Evolutionary conservation across 2,797 vertebrate species (phyloP).

Genomic region (Squalus acanthias): DNA sequence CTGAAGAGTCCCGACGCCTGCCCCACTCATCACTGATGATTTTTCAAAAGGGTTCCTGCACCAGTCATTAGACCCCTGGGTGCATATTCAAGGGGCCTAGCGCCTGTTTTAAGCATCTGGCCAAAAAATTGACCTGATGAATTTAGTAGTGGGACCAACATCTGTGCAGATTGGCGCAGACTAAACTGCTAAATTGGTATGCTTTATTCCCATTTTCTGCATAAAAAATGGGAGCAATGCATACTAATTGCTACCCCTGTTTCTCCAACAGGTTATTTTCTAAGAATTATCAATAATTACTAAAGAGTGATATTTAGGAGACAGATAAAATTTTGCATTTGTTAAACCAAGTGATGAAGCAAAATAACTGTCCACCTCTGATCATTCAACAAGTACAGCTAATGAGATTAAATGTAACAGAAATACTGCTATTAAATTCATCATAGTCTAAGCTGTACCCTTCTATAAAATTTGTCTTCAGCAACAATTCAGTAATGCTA

Average conservation of each 20-base stretch:
- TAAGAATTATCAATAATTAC: background rate
- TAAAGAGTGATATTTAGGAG: background rate
- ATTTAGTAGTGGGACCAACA: background rate
- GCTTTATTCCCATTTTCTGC: background rate
- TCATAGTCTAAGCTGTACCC: background rate
- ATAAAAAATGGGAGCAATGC: background rate
- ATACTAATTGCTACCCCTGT: background rate
- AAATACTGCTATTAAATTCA: background rate
- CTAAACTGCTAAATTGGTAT: background rate
- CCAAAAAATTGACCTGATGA: background rate
- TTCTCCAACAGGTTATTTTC: background rate
- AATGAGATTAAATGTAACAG: background rate
- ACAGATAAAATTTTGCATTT: background rate
- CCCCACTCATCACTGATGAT: background rate
- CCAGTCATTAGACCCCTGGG: background rate
- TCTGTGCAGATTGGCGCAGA: too few species aligned
- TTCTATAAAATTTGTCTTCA: background rate
- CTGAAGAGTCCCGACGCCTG: background rate
- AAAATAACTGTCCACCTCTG: background rate
- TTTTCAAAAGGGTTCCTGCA: background rate
- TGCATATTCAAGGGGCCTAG: too few species aligned
- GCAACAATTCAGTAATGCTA: background rate
- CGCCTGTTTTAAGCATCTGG: background rate
- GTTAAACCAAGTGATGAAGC: background rate
- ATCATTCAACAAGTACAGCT: background rate